These are phyloP conservation scores for Bucco capensis DNA, from an alignment of 2,113 vertebrate species.

Conservation along the genomic window DNA sequence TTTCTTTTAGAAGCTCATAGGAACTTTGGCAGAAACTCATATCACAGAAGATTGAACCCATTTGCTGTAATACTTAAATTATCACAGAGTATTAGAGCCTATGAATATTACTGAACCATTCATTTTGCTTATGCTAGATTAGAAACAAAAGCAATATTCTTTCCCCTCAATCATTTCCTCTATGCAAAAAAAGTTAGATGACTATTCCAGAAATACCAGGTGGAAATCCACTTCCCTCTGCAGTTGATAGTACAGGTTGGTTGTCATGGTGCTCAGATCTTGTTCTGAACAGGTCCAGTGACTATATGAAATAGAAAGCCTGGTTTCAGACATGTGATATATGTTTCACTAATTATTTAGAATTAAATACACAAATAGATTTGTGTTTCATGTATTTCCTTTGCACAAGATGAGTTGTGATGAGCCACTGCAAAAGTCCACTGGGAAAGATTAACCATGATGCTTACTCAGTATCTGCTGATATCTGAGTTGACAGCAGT, in stretches of 20 bases:
- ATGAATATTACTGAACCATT: background rate
- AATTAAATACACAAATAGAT: background rate
- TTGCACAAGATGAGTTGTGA: background rate
- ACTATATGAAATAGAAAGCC: background rate
- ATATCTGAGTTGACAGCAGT: background rate
- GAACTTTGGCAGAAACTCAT: background rate
- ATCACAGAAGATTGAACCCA: background rate
- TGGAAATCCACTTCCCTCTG: background rate
- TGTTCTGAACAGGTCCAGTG: background rate
- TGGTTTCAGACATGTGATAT: background rate
- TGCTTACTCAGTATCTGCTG: background rate
- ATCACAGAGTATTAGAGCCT: background rate
- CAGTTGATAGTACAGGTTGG: background rate
- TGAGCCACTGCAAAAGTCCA: background rate
- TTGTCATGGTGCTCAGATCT: background rate
- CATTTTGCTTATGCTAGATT: background rate
- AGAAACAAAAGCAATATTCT: background rate
- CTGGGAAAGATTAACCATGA: background rate
- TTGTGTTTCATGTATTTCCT: background rate
- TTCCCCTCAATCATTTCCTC: background rate
- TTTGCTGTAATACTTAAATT: background rate
- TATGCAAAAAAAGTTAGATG: background rate
- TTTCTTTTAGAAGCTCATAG: background rate
- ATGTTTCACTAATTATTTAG: background rate
- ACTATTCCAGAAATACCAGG: background rate